A percentile compares a stretch with the other conserved stretches of the same genome.
phyloP scores from a whole-genome alignment of 2,888 invertebrate genomes.

The Leucophenga montana region DNA sequence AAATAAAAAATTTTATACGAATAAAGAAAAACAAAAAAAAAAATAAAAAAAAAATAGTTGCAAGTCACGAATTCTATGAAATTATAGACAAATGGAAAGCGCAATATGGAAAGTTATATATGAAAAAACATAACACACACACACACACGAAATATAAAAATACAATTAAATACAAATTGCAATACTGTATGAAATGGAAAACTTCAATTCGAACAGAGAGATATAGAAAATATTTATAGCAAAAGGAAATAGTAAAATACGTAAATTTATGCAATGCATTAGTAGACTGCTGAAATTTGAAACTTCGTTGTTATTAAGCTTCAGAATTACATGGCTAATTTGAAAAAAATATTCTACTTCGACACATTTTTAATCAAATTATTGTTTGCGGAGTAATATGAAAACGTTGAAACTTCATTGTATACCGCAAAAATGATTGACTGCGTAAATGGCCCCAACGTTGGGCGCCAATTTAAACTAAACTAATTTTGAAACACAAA shows the following conservation, averaged over 20 bases:
- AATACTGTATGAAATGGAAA: constrained; percentile 5
- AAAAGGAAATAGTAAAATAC: constrained; percentile 36
- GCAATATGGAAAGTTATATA: constrained; percentile 52
- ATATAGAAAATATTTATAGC: constrained; percentile 28
- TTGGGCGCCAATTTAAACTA: not conserved
- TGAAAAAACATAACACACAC: constrained; percentile 29
- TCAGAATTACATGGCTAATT: too few relatives aligned
- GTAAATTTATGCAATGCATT: constrained; percentile 26
- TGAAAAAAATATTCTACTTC: too few relatives aligned
- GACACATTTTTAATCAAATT: too few relatives aligned
- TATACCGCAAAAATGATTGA: too few relatives aligned
- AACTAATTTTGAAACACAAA: not conserved
- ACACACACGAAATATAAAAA: constrained; percentile 34
- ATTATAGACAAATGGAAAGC: constrained; percentile 51
- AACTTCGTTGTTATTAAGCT: too few relatives aligned
- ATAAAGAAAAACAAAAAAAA: constrained; percentile 40
- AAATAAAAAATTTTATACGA: constrained; percentile 60
- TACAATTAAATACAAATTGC: constrained; percentile 19
- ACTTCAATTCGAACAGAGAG: not conserved
- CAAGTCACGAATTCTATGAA: constrained; percentile 41
- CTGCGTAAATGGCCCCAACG: too few relatives aligned
- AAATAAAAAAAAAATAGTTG: constrained; percentile 39
- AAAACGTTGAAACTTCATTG: too few relatives aligned
- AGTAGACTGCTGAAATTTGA: too few relatives aligned
- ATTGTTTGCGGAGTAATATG: too few relatives aligned